A percentile compares a stretch with the other conserved stretches of the same genome.
Conservation (phyloP, 2,888 invertebrate genomes). For the Ischnus inquisitorius region DNA sequence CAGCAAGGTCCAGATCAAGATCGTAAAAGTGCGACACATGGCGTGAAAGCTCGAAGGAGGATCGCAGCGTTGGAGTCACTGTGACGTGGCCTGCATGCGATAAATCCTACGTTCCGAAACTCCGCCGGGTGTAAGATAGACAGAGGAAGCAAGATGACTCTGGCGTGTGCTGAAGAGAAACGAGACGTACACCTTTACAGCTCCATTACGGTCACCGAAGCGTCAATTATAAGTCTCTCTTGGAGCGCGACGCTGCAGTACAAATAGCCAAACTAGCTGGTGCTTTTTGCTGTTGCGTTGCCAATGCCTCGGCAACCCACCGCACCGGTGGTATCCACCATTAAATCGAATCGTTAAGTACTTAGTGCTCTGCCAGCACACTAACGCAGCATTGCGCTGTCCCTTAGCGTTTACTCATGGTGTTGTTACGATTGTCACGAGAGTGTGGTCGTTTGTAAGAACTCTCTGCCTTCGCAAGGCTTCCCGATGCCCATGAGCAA, state of each 20-base stretch:
- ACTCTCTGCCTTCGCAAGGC: neutral
- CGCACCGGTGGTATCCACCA: slow-evolving; percentile 62
- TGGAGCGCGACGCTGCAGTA: slow-evolving; percentile 37
- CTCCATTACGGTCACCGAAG: slow-evolving; percentile 72
- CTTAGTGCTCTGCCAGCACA: slow-evolving; percentile 66
- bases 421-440: slow-evolving; percentile 75
- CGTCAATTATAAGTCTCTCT: slow-evolving; percentile 74
- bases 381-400: slow-evolving; percentile 52
- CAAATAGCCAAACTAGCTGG: slow-evolving; percentile 10
- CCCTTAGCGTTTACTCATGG: slow-evolving; percentile 41
- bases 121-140: slow-evolving; percentile 15
- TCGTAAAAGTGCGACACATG: slow-evolving; percentile 19
- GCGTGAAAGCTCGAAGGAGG: slow-evolving; percentile 9
- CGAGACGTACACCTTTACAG: slow-evolving; percentile 48
- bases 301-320: slow-evolving; percentile 51
- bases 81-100: neutral
- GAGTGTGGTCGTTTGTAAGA: slow-evolving; percentile 51
- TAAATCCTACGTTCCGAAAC: slow-evolving; percentile 16
- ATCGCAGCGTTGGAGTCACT: slow-evolving; percentile 1
- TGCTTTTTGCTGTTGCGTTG: neutral
- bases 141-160: slow-evolving; percentile 20
- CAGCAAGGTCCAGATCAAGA: slow-evolving; percentile 14
- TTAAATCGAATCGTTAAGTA: slow-evolving; percentile 69
- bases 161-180: slow-evolving; percentile 14
- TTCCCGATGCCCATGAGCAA: neutral